Conservation (phyloP, 2,888 invertebrate species). For the Glyphotaelius pellucidus region DNA sequence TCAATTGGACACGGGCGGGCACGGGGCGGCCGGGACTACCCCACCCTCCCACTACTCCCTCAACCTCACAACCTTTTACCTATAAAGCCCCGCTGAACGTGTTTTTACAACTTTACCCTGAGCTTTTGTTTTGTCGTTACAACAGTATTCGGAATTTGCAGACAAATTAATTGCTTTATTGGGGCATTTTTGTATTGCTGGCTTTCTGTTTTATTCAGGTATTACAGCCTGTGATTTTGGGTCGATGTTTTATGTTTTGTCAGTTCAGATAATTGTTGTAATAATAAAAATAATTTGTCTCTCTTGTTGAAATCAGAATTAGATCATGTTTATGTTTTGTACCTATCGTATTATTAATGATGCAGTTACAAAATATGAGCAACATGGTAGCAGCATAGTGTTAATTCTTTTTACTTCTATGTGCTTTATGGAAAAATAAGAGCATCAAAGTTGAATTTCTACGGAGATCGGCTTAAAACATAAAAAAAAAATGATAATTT, state of each 20-base stretch:
- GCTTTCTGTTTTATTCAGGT: not conserved
- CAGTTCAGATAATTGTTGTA: not conserved
- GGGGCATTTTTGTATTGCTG: not conserved
- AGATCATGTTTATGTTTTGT: too few species aligned
- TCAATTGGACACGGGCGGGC: conserved; percentile 63
- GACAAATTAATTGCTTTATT: not conserved
- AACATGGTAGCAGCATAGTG: too few species aligned
- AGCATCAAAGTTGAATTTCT: too few species aligned
- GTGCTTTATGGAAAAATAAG: too few species aligned
- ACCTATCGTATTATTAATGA: not conserved
- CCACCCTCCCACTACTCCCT: not conserved
- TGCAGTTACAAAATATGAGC: not conserved
- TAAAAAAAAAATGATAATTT: too few species aligned
- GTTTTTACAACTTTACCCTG: conserved; percentile 8
- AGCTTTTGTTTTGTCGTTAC: conserved; percentile 20
- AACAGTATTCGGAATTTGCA: not conserved
- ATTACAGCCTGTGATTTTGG: not conserved
- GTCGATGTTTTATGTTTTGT: not conserved
- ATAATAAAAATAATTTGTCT: not conserved
- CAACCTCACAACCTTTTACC: conserved; percentile 1
- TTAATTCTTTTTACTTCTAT: too few species aligned
- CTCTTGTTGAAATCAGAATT: not conserved
- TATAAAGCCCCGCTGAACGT: conserved; percentile 2
- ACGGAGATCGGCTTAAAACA: too few species aligned
- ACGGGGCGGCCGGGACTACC: conserved; percentile 9